Evolutionary conservation across 2,797 vertebrate genomes (phyloP).

Genomic region (Rhinichthys osculus): DNA sequence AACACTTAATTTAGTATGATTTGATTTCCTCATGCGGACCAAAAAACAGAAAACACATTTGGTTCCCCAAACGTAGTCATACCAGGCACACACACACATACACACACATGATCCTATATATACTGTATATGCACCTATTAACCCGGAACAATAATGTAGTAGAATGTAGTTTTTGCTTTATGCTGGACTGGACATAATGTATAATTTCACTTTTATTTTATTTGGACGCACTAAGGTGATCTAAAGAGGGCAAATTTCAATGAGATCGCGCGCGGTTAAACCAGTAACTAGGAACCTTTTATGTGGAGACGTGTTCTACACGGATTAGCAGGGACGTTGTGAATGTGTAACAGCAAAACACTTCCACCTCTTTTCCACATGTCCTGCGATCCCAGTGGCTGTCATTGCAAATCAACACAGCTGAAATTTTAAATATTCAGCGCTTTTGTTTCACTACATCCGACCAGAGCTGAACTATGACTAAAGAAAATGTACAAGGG

Average conservation of each 20-base stretch:
- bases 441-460: neutral
- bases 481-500: constrained; percentile 77
- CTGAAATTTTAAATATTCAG: neutral
- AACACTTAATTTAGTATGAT: neutral
- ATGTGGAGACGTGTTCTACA: constrained; percentile 61
- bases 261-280: neutral
- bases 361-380: constrained; percentile 62
- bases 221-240: neutral
- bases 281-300: constrained; percentile 29
- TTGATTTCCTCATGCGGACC: neutral
- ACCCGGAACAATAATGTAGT: neutral
- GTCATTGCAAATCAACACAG: constrained; percentile 1
- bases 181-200: neutral
- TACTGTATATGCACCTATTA: too few species aligned
- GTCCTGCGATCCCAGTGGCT: constrained; percentile 13
- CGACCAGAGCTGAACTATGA: constrained; percentile 67
- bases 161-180: neutral
- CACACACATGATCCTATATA: too few species aligned
- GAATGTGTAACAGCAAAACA: constrained; percentile 64
- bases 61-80: neutral
- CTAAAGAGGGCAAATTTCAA: neutral
- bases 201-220: neutral
- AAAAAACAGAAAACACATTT: neutral
- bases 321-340: constrained; percentile 62
- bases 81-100: too few species aligned